Evolutionary conservation across 1,140 invertebrate genomes (phyloP).

Genomic region (Drosophila trapezifrons): DNA sequence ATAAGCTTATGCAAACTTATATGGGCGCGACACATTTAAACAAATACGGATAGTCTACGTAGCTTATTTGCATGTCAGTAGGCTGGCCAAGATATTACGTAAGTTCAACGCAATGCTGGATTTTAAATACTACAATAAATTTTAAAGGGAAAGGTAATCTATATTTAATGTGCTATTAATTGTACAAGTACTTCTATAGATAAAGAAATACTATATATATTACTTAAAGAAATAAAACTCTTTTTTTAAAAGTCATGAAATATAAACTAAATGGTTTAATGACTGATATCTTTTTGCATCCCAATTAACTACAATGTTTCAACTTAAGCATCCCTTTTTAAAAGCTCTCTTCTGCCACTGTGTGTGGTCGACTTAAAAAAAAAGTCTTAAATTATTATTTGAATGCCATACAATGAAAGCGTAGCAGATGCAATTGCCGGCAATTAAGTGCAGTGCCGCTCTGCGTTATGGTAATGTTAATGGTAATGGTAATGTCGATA

Average conservation of each 20-base stretch:
- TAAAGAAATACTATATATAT: no score
- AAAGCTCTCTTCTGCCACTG: constrained; percentile 16
- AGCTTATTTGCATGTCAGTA: not conserved
- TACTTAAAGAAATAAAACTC: no score
- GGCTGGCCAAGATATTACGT: not conserved
- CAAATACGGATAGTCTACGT: not conserved
- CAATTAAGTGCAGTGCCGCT: constrained; percentile 41
- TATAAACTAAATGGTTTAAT: not conserved
- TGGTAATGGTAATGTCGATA: constrained; percentile 46
- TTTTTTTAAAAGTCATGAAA: not conserved
- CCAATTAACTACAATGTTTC: not conserved
- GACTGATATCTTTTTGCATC: not conserved
- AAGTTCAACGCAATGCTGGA: not conserved
- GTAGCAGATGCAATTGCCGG: constrained; percentile 42
- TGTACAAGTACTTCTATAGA: no score
- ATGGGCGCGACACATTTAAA: constrained; percentile 5
- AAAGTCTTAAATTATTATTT: not conserved
- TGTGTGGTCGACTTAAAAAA: constrained; percentile 19
- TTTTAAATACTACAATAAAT: not conserved
- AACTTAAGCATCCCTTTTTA: no score
- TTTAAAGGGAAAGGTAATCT: not conserved
- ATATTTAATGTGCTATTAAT: not conserved
- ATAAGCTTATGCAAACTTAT: constrained; percentile 10
- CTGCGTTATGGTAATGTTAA: constrained; percentile 55
- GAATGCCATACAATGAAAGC: constrained; percentile 23